Evolutionary conservation across 2,888 invertebrate species (phyloP).

Genomic region (Mythimna albipuncta): DNA sequence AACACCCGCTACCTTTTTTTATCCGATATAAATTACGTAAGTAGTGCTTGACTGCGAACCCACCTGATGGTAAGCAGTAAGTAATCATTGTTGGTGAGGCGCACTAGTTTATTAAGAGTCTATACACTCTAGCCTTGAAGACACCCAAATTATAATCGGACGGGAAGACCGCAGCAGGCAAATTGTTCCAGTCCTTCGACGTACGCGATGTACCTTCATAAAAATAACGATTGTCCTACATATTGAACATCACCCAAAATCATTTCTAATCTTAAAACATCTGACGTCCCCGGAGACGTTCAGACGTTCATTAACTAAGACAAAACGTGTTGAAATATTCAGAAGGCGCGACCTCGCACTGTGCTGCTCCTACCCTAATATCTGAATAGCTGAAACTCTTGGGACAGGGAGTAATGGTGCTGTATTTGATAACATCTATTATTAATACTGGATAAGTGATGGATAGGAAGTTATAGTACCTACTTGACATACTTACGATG

Average conservation of each 20-base stretch:
- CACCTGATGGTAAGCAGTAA: too few species aligned
- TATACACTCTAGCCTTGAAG: too few species aligned
- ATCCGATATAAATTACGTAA: too few species aligned
- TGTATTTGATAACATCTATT: conserved; percentile 19
- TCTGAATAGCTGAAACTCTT: conserved; percentile 45
- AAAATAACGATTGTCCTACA: neutral
- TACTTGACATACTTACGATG: neutral
- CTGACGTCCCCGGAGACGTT: conserved; percentile 20
- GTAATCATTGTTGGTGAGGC: too few species aligned
- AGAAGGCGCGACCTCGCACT: conserved; percentile 21
- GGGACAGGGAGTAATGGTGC: conserved; percentile 29
- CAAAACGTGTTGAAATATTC: conserved; percentile 56
- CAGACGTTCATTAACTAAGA: conserved; percentile 38
- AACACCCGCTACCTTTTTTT: neutral
- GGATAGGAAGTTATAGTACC: neutral
- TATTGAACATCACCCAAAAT: conserved; percentile 19
- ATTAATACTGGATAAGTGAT: conserved; percentile 27
- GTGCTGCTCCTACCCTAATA: conserved; percentile 35
- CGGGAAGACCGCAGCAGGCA: too few species aligned
- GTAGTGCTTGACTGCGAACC: too few species aligned
- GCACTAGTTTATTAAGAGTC: too few species aligned
- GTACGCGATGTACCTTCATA: neutral
- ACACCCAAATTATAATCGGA: too few species aligned
- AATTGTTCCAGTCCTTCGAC: too few species aligned
- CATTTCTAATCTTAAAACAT: conserved; percentile 18